A percentile compares a stretch with the other conserved stretches of the same genome.
These are phyloP conservation scores for Brachynemurus nebulosus DNA, from an alignment of 2,888 invertebrate genomes.

Conservation along the genomic window DNA sequence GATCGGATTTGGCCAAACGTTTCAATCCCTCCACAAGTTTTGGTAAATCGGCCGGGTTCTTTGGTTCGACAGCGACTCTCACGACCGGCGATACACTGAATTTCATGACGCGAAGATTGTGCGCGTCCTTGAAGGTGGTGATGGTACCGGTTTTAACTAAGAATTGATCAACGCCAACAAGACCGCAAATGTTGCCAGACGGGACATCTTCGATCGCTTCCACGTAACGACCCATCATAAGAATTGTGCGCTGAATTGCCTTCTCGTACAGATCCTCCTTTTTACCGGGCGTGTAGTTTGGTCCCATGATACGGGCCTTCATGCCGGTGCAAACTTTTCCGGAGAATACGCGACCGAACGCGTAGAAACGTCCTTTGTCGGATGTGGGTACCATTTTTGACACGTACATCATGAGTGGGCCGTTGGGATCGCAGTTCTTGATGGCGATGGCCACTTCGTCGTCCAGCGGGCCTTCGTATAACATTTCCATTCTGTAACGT, in stretches of 20 bases:
- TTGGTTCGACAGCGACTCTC: constrained; percentile 98
- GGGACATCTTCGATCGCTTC: constrained; percentile 99
- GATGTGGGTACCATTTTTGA: constrained; percentile 99
- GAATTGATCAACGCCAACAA: constrained; percentile 99
- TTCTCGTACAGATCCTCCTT: constrained; percentile 99
- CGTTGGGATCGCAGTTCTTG: constrained; percentile 90
- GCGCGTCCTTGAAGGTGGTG: constrained; percentile 96
- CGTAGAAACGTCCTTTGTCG: constrained; percentile 99
- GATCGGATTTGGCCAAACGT: constrained; percentile 98
- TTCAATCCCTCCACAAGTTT: constrained; percentile 96
- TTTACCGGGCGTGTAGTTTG: constrained; percentile 95
- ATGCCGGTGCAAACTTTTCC: constrained; percentile 82
- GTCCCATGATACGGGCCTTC: constrained; percentile 98
- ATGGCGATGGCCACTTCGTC: constrained; percentile 75
- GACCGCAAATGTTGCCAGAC: constrained; percentile 97
- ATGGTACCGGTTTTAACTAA: constrained; percentile 99
- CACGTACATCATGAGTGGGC: constrained; percentile 99
- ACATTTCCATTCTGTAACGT: constrained; percentile 98
- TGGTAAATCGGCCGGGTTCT: constrained; percentile 97
- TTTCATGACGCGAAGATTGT: constrained; percentile 99
- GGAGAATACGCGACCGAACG: constrained; percentile 99
- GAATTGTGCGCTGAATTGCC: constrained; percentile 97
- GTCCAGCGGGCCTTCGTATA: constrained; percentile 95
- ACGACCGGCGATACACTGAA: constrained; percentile 99
- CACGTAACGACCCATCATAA: constrained; percentile 99